Evolutionary conservation across 1,140 invertebrate genomes (phyloP).

Genomic region (Neomicropteryx cornuta): DNA sequence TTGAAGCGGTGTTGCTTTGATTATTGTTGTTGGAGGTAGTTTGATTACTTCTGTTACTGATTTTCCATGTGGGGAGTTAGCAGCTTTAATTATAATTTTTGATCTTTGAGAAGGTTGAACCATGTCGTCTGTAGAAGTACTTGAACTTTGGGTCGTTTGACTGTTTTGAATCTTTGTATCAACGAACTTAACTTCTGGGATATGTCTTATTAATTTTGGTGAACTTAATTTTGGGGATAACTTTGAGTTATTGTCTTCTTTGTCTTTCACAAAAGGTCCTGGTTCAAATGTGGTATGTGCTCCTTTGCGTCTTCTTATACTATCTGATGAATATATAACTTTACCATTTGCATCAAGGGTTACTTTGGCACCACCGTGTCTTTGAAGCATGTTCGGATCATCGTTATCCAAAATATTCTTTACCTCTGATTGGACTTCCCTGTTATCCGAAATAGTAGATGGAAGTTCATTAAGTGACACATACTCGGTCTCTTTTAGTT

Average conservation of each 20-base stretch:
- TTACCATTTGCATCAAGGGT: slow-evolving; percentile 79
- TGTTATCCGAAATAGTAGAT: slow-evolving; percentile 39
- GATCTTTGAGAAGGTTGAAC: slow-evolving; percentile 41
- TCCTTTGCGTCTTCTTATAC: slow-evolving; percentile 67
- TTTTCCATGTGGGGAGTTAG: slow-evolving; percentile 39
- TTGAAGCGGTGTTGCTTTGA: slow-evolving; percentile 37
- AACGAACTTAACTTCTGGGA: no score
- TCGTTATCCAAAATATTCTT: background rate
- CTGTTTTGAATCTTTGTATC: no score
- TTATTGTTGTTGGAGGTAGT: slow-evolving; percentile 45
- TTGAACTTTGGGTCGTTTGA: background rate
- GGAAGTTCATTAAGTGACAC: slow-evolving; percentile 71
- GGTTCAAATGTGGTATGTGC: slow-evolving; percentile 77
- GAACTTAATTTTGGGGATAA: slow-evolving; percentile 27
- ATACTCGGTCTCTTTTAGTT: slow-evolving; percentile 57
- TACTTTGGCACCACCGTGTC: slow-evolving; percentile 63
- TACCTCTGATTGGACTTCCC: no score
- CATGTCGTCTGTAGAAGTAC: background rate
- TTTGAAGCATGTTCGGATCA: slow-evolving; percentile 12
- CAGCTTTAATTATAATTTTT: slow-evolving; percentile 52
- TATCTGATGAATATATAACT: slow-evolving; percentile 83
- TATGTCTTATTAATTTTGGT: no score
- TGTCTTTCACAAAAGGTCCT: slow-evolving; percentile 62
- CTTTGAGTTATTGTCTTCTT: slow-evolving; percentile 24
- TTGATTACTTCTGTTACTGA: slow-evolving; percentile 48